These are phyloP conservation scores for Megalops cyprinoides DNA, from an alignment of 2,797 vertebrate species.

Conservation along the genomic window DNA sequence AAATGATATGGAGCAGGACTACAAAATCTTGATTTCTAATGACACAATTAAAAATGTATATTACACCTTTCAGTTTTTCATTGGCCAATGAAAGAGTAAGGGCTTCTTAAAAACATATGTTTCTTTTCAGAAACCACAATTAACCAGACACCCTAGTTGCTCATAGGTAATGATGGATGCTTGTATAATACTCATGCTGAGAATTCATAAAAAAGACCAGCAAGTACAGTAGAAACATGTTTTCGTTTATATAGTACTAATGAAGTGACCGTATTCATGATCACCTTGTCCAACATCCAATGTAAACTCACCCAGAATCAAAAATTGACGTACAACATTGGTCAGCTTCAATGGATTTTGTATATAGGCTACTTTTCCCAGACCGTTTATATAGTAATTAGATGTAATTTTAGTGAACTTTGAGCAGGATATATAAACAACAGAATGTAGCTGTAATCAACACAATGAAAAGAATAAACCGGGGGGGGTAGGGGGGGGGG, in stretches of 20 bases:
- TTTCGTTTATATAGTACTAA: background rate
- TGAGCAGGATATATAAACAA: background rate
- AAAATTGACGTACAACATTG: background rate
- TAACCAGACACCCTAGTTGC: slow-evolving; percentile 13
- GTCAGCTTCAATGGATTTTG: background rate
- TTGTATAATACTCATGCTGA: slow-evolving; percentile 9
- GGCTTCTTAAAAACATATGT: background rate
- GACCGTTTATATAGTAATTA: background rate
- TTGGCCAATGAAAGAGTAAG: background rate
- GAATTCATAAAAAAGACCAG: background rate
- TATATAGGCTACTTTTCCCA: background rate
- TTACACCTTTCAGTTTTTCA: slow-evolving; percentile 14
- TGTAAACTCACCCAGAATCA: background rate
- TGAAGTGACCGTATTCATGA: background rate
- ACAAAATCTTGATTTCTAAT: slow-evolving; percentile 12
- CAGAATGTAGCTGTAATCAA: slow-evolving; percentile 5
- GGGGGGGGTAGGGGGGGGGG: no score
- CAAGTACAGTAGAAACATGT: background rate
- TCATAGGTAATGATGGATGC: slow-evolving; percentile 22
- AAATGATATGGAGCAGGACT: background rate
- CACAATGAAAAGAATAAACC: background rate
- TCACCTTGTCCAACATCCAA: background rate
- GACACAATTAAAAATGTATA: background rate
- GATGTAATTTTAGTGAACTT: background rate
- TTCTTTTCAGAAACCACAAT: slow-evolving; percentile 15